Percentiles rank a stretch among this genome's conserved stretches.
Evolutionary conservation across 2,888 invertebrate genomes (phyloP).

Genomic region (Osmoderma eremita): DNA sequence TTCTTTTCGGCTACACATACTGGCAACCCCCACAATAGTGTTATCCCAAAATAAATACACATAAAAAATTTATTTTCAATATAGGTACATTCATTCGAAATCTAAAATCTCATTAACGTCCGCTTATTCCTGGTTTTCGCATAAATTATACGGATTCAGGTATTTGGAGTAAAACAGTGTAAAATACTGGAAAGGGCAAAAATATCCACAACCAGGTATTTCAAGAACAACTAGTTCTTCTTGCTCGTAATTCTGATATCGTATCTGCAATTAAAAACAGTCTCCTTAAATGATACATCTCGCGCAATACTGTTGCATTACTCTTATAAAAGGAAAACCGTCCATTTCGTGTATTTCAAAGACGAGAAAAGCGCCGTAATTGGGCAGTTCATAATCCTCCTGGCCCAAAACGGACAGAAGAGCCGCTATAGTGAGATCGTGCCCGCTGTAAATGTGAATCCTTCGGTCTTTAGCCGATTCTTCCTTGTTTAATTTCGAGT

Average conservation of each 20-base stretch:
- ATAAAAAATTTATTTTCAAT: no score
- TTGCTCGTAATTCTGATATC: conserved; percentile 30
- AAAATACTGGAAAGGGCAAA: conserved; percentile 29
- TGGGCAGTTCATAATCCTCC: conserved; percentile 60
- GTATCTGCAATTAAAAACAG: conserved; percentile 6
- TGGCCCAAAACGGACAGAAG: conserved; percentile 64
- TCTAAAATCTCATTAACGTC: no score
- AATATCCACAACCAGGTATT: conserved; percentile 27
- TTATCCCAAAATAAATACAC: no score
- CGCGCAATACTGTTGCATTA: neutral
- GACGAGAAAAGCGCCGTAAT: conserved; percentile 53
- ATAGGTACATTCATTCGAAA: no score
- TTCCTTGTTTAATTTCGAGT: conserved; percentile 13
- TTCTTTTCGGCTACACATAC: no score
- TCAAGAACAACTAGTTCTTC: neutral
- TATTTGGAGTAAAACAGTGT: no score
- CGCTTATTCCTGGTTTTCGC: no score
- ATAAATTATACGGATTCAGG: no score
- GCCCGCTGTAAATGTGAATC: conserved; percentile 62
- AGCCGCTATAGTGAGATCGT: conserved; percentile 67
- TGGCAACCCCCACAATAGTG: no score
- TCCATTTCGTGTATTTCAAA: conserved; percentile 51
- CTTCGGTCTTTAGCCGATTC: conserved; percentile 41
- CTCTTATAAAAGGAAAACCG: conserved; percentile 8
- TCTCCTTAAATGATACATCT: neutral